phyloP scores from a whole-genome alignment of 2,888 invertebrate genomes.

The Ornithoptera priamus region DNA sequence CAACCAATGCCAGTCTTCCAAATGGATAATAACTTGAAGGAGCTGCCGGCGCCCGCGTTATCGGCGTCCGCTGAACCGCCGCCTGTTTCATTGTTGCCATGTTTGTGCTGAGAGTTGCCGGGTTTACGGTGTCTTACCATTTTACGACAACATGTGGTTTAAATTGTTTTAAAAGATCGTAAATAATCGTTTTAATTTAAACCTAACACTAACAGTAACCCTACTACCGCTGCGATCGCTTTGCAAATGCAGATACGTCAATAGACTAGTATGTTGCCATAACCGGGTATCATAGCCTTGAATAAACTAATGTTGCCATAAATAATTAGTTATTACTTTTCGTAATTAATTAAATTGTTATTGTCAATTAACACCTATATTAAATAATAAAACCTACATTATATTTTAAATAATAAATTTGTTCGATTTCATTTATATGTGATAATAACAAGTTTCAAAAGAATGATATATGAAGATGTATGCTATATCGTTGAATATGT shows the following conservation, averaged over 20 bases:
- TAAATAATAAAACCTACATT: no score
- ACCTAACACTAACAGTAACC: background rate
- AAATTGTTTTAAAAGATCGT: background rate
- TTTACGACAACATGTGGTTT: slow-evolving; percentile 30
- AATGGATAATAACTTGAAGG: slow-evolving; percentile 51
- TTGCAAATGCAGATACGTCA: slow-evolving; percentile 18
- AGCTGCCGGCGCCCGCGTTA: slow-evolving; percentile 38
- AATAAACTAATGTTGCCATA: no score
- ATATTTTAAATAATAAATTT: no score
- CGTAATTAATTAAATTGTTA: no score
- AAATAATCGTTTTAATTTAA: background rate
- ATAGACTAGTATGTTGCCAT: slow-evolving; percentile 9
- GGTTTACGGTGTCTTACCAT: slow-evolving; percentile 66
- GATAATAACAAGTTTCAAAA: no score
- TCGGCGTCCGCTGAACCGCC: slow-evolving; percentile 58
- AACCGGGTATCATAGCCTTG: background rate
- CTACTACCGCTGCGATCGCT: slow-evolving; percentile 7
- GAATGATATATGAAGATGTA: no score
- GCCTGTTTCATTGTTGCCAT: slow-evolving; percentile 52
- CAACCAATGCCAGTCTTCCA: slow-evolving; percentile 83
- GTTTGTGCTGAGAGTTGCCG: slow-evolving; percentile 45
- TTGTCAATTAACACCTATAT: no score
- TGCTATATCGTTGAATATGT: no score
- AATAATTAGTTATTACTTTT: no score
- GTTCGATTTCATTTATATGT: no score